Base-by-base conservation (phyloP, 2,113 vertebrate genomes). In the Meles meles region DNA sequence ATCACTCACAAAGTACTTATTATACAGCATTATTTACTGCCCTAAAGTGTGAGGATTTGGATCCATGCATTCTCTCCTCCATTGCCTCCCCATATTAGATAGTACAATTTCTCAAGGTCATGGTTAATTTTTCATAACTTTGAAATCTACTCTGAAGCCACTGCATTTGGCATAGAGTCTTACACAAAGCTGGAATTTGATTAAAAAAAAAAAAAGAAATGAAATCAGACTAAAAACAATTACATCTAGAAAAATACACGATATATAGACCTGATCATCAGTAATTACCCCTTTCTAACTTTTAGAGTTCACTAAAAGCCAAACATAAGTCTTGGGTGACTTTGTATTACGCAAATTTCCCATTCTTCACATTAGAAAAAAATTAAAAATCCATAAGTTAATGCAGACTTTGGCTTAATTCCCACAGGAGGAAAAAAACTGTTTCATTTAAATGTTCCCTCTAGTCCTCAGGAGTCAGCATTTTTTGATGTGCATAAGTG, bases 371-470 rank as follows among this genome's bases (percentile, higher is more conserved):
- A 92, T 80, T 63, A 72, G 93, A 29, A 65, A 83, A 57, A 59
- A 63, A 29, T 87, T 83, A 29, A n/a, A 91, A 87, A 69, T 74
- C 14, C 12, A 21, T 39, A 74, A 39, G 42, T 88, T 95, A 94
- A 97, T 95, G 83, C 18, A 96, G 57, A 96, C 65, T 90, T 96
- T 96, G 76, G 92, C 87, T 85, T 90, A 55, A 95, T 95, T 96
- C 80, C 89, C 80, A 94, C 12, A 88, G 37, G 47, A 95, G 80
- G 67, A 97, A 97, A 96, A 96, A 96, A 97, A 44, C 29, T 52
- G 15, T 94, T 96, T 95, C 81, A 90, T 92, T 92, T 95, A 88
- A 95, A 94, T 90, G 39, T 72, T 85, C 84, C 27, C 39, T 72
- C 29, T 12, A 61, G 72, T 84, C 59, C 20, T 95, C 15, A 63